A percentile compares a stretch with the other conserved stretches of the same genome.
These are phyloP conservation scores for Lepidonotus clava DNA, from an alignment of 2,888 invertebrate genomes.

Conservation along the genomic window DNA sequence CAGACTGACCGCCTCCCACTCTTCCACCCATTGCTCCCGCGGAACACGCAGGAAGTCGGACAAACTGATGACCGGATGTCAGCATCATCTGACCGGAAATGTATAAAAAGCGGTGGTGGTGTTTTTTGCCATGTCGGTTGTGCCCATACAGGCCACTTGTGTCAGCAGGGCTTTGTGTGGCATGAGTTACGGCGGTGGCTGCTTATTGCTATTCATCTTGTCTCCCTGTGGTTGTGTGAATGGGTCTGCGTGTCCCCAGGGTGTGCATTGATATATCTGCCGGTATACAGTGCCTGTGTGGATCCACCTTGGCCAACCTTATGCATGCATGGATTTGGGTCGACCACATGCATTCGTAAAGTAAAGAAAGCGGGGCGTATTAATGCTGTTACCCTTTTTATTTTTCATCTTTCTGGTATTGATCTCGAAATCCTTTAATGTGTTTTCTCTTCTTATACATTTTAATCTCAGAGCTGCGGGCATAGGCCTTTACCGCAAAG, in stretches of 20 bases:
- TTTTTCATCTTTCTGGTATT: no score
- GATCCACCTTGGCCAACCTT: no score
- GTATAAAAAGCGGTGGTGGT: not conserved
- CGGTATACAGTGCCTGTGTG: no score
- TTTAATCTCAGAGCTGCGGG: no score
- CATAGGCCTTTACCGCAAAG: no score
- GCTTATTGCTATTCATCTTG: not conserved
- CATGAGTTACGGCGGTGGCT: not conserved
- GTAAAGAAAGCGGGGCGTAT: no score
- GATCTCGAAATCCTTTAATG: no score
- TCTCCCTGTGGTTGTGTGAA: no score
- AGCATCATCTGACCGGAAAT: not conserved
- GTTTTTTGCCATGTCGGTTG: not conserved
- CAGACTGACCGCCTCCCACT: not conserved
- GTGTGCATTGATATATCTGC: not conserved
- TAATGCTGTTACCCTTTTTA: no score
- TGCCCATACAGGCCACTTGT: not conserved
- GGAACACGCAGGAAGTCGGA: not conserved
- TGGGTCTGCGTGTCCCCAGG: not conserved
- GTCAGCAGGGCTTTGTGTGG: conserved; percentile 1
- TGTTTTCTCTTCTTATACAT: no score
- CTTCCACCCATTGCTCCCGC: not conserved
- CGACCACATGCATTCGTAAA: no score
- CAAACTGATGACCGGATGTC: not conserved
- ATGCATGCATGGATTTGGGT: no score